A percentile compares a stretch with the other conserved stretches of the same genome.
Conservation (phyloP, 2,888 invertebrate genomes). For the Eueremaeus valkanovi region DNA sequence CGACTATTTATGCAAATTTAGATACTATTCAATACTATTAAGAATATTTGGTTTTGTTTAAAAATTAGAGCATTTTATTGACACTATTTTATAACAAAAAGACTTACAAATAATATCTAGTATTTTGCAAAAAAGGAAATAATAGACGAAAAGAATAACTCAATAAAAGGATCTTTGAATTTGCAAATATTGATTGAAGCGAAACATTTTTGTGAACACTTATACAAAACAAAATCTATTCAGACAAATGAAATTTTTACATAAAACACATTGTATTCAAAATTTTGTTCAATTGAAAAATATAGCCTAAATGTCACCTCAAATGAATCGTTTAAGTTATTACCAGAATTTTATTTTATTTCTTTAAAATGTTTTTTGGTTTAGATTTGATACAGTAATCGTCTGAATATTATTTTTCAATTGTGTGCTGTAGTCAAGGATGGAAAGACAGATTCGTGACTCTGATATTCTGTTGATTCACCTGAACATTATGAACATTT, state of each 20-base stretch:
- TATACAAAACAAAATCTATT: neutral
- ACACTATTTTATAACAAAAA: too few species aligned
- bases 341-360: neutral
- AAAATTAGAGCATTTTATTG: too few species aligned
- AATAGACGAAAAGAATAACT: too few species aligned
- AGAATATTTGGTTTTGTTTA: too few species aligned
- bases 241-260: neutral
- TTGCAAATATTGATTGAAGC: slow-evolving; percentile 9
- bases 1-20: too few species aligned
- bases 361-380: neutral
- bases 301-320: slow-evolving; percentile 7
- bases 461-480: neutral
- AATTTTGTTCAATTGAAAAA: neutral
- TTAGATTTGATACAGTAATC: too few species aligned
- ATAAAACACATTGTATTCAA: neutral
- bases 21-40: too few species aligned
- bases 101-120: too few species aligned
- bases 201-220: neutral
- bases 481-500: neutral
- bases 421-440: neutral
- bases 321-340: neutral
- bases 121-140: too few species aligned
- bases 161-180: neutral
- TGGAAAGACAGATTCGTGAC: neutral
- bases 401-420: neutral